Percentiles rank a stretch among this genome's conserved stretches.
Conservation (phyloP, 1,140 invertebrate species). For the Drosophila ogumai region DNA sequence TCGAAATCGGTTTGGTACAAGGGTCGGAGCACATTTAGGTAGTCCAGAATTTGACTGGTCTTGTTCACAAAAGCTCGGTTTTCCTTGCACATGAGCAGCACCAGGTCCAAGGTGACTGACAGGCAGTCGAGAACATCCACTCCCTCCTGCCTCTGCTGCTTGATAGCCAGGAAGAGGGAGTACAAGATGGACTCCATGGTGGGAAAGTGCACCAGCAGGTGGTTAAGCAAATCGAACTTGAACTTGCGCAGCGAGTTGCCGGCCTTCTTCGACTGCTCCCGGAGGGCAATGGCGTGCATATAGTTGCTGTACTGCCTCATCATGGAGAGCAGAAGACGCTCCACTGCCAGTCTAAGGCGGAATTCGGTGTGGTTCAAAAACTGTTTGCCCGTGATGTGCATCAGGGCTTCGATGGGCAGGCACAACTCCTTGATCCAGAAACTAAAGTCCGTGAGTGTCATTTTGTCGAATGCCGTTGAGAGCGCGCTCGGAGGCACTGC, state of each 20-base stretch:
- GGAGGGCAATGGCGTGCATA: conserved; percentile 55
- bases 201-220: conserved; percentile 76
- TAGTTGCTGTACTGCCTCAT: conserved; percentile 81
- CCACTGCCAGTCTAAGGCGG: conserved; percentile 42
- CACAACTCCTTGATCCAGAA: conserved; percentile 80
- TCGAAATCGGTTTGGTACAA: conserved; percentile 65
- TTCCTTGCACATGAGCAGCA: conserved; percentile 75
- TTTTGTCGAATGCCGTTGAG: conserved; percentile 66
- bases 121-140: conserved; percentile 71
- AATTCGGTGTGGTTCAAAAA: conserved; percentile 34
- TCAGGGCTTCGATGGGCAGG: conserved; percentile 68
- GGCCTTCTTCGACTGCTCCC: conserved; percentile 69
- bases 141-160: conserved; percentile 1
- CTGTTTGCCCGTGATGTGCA: conserved; percentile 55
- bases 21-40: conserved; percentile 75
- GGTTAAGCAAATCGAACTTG: conserved; percentile 82
- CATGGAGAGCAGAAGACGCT: conserved; percentile 69
- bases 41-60: conserved; percentile 78
- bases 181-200: conserved; percentile 68
- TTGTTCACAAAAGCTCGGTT: conserved; percentile 79
- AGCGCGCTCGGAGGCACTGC: conserved; percentile 77
- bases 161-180: conserved; percentile 66
- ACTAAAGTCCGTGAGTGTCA: conserved; percentile 75
- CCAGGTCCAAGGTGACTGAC: conserved; percentile 71
- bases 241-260: conserved; percentile 73